Evolutionary conservation across 2,113 vertebrate genomes (phyloP).

Genomic region (Ceyx melanurus): DNA sequence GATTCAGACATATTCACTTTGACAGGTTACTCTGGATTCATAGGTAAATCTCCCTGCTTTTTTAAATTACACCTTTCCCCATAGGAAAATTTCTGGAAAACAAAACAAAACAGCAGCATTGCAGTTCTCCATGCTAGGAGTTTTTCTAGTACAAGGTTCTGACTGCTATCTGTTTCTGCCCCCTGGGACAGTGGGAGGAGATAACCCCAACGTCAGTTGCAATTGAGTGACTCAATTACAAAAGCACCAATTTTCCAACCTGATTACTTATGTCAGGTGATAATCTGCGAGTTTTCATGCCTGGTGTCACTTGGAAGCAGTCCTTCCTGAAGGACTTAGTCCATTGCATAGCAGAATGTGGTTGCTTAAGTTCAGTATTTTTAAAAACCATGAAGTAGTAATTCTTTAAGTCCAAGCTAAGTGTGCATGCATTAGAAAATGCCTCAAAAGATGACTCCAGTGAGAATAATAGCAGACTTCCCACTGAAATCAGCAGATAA

Average conservation of each 20-base stretch:
- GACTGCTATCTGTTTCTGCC: not conserved
- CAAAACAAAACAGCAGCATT: not conserved
- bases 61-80: not conserved
- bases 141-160: not conserved
- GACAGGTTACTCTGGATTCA: not conserved
- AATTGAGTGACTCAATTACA: slow-evolving; percentile 30
- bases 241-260: slow-evolving; percentile 22
- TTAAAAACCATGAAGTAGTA: not conserved
- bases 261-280: slow-evolving; percentile 15
- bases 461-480: not conserved
- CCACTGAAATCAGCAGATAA: not conserved
- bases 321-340: not conserved
- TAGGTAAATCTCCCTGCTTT: not conserved
- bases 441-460: not conserved
- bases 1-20: not conserved
- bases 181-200: not conserved
- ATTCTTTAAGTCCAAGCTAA: not conserved
- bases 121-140: not conserved
- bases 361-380: not conserved
- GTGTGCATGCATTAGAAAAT: not conserved
- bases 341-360: not conserved
- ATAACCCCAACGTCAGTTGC: not conserved
- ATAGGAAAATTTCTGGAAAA: not conserved
- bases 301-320: not conserved
- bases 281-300: not conserved